A percentile compares a stretch with the other conserved stretches of the same genome.
phyloP scores from a whole-genome alignment of 2,888 invertebrate species.

The Disparrhopalites patrizii region DNA sequence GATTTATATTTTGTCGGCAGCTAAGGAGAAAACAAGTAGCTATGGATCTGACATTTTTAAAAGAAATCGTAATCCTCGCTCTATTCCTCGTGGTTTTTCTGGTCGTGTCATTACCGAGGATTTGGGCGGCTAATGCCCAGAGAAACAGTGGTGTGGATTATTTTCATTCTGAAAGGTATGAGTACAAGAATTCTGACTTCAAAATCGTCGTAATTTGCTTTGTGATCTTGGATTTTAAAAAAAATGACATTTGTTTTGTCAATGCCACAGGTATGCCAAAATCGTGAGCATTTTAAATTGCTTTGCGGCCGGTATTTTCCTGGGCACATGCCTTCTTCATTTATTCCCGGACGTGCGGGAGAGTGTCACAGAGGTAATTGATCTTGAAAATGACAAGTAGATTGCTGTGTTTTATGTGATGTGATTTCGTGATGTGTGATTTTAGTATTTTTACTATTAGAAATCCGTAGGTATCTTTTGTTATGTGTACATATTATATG shows the following conservation, averaged over 20 bases:
- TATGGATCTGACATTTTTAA: conserved; percentile 43
- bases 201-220: conserved; percentile 45
- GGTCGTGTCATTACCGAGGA: conserved; percentile 40
- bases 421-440: too few species aligned
- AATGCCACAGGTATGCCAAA: conserved; percentile 35
- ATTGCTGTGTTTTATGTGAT: too few species aligned
- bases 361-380: conserved; percentile 32
- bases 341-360: conserved; percentile 46
- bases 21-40: not conserved
- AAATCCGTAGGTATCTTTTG: not conserved
- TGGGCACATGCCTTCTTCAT: conserved; percentile 46
- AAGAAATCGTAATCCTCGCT: conserved; percentile 43
- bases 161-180: conserved; percentile 43
- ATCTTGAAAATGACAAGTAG: too few species aligned
- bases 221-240: too few species aligned
- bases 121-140: conserved; percentile 41
- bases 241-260: too few species aligned
- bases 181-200: conserved; percentile 35
- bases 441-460: not conserved
- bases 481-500: too few species aligned
- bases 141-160: conserved; percentile 40
- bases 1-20: not conserved
- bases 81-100: conserved; percentile 42
- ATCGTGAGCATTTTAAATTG: conserved; percentile 44
- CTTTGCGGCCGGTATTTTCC: conserved; percentile 47